Base-by-base conservation (phyloP, 2,888 invertebrate genomes). In the Cantharis nigra region DNA sequence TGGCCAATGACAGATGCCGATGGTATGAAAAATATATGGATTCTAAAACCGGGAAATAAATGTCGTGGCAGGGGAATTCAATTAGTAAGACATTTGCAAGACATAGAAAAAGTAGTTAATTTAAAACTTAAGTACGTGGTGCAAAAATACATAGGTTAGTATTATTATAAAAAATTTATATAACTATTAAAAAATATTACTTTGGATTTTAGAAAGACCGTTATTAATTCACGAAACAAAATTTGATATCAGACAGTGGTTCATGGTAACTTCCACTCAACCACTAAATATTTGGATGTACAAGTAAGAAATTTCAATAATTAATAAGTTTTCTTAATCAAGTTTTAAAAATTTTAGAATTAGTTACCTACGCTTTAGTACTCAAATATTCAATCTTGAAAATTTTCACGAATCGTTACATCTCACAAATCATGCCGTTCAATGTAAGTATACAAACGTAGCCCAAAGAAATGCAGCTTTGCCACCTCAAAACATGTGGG, bases 181-280 rank as follows among this genome's bases (percentile, higher is more conserved):
- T 82, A 72, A 33, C 2, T 49, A 9, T 20, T 9, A 69, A 26
- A 69, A n/a, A 28, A 13, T 63, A 18, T 3, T 73, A 13, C 18
- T 7, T 62, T 33, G 13, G 5, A 69, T 18, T 28, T 79, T 90
- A 97, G 97, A 98, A 90, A 92, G 94, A 78, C 98, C 98, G 0
- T 89, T 98, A 72, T 92, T 97, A 69, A 93, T 98, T 81, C 94
- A 97, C 89, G 92, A 95, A 84, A 97, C 97, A 1, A 98, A 98
- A 89, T 98, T 98, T 87, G 98, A 98, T 88, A 97, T 98, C 82
- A 92, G 98, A 5, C 98, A 98, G 88, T 98, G 98, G 98, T 98
- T 98, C 89, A 89, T 98, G 80, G 94, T 98, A 26, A 97, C 97
- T 0, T 95, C 94, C 87, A 95, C 96, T 85, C 96, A 97, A 85